phyloP scores from a whole-genome alignment of 2,888 invertebrate species.

The Tenthredo amoena region DNA sequence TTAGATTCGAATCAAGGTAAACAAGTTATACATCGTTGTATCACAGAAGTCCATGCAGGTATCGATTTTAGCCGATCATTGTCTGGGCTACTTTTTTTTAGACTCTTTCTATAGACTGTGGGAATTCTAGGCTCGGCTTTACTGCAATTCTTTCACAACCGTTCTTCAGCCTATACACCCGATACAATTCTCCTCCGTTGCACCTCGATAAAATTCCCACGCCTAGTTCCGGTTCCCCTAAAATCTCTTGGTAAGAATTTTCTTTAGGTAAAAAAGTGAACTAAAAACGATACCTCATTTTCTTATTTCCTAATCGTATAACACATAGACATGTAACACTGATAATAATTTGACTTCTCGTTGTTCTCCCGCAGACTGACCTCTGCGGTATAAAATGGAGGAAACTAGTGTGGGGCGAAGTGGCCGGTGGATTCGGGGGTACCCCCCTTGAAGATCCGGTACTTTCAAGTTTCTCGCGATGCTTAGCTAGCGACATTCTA shows the following conservation, averaged over 20 bases:
- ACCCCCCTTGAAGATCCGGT: slow-evolving; percentile 93
- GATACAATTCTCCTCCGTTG: slow-evolving; percentile 4
- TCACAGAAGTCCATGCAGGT: no score
- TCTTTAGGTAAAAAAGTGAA: background rate
- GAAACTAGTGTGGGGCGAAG: slow-evolving; percentile 93
- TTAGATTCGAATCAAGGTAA: no score
- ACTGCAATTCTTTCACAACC: background rate
- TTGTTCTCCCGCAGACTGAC: slow-evolving; percentile 89
- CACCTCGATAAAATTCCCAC: slow-evolving; percentile 26
- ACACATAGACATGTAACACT: background rate
- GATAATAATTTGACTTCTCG: no score
- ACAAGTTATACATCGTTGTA: no score
- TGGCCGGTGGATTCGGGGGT: slow-evolving; percentile 79
- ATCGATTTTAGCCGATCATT: no score
- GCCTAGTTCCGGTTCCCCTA: background rate
- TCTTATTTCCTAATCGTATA: no score
- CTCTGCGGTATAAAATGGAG: slow-evolving; percentile 99
- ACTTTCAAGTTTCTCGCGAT: slow-evolving; percentile 93
- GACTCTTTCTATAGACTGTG: background rate
- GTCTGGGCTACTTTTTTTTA: background rate
- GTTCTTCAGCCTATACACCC: background rate
- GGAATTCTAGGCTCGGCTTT: slow-evolving; percentile 9
- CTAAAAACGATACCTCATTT: no score
- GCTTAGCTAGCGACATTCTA: slow-evolving; percentile 95
- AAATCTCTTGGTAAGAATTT: background rate